Base-by-base conservation (phyloP, 1,140 invertebrate genomes). In the Akabosia matsudoensis region DNA sequence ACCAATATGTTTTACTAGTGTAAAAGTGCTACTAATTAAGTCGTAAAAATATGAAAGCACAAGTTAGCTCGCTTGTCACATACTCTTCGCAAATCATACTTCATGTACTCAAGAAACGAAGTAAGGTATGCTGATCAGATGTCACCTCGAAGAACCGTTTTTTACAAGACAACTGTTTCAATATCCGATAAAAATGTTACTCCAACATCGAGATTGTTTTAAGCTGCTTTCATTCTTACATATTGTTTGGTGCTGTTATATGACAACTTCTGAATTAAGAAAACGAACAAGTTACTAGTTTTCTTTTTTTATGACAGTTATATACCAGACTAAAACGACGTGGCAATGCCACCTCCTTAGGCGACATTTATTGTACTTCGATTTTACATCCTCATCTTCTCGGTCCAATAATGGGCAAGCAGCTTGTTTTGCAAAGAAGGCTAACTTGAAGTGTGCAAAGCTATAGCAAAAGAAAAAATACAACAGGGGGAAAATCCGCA, bases 401-500 rank as follows among this genome's bases (percentile, higher is more conserved):
- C 37, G 37, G 7, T 18, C 7, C 18, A 7, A 45, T 45, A 7
- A 31, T 30, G 61, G 31, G 4, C 3, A 24, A 67, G 61, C 13
- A 67, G 61, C 26, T 67, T 67, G 61, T 67, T n/a, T 67, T 67
- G 61, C 61, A 67, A 67, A 67, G 61, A 67, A 67, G 61, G 26
- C 61, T 67, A 67, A 67, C 61, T 67, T 10, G 24, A 67, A 67
- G 61, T 67, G 61, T 30, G 31, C 61, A 67, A 67, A 16, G 3
- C 13, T 30, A 30, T 7, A 13, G 61, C 28, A 31, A 67, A 31
- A 30, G 28, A 16, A 31, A 7, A 30, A 67, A 67, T 30, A n/a
- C 4, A 67, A 67, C 10, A 22, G 22, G 54, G 24, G 24, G 54
- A 56, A 3, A 10, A 56, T 45, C 7, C 3, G 54, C 4, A 56